Conservation (phyloP, 2,797 vertebrate genomes). For the Acanthornis magna region DNA sequence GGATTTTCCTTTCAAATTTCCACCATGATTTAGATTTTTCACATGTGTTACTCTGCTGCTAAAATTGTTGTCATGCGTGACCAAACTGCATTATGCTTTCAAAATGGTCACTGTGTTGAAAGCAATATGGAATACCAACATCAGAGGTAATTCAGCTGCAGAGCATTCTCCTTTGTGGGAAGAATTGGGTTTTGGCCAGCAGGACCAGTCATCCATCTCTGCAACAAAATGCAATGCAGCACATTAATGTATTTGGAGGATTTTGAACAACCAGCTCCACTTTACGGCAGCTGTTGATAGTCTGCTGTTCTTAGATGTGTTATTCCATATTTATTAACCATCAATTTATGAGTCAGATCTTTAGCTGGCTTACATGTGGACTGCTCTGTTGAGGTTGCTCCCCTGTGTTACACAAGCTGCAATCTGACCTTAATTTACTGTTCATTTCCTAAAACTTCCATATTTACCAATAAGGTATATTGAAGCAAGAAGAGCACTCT, state of each 20-base stretch:
- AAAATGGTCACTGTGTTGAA: background rate
- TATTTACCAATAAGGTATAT: background rate
- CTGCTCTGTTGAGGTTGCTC: background rate
- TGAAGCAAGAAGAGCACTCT: background rate
- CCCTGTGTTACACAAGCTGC: background rate
- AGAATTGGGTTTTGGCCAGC: background rate
- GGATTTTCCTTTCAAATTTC: constrained; percentile 17
- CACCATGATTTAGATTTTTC: background rate
- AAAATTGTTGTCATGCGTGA: background rate
- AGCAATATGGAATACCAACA: background rate
- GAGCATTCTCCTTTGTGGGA: background rate
- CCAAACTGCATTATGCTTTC: background rate
- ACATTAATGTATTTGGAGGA: background rate
- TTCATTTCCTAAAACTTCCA: background rate
- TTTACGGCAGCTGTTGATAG: background rate
- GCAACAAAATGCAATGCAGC: background rate
- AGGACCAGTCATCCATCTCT: background rate
- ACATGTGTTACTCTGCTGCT: background rate
- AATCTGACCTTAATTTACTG: background rate
- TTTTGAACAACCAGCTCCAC: background rate
- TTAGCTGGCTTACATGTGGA: background rate
- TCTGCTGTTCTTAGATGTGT: background rate
- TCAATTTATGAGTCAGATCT: background rate
- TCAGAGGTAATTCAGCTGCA: background rate
- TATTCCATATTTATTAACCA: background rate